Evolutionary conservation across 2,797 vertebrate species (phyloP), one percentile per base, ranked within the genome.

Genomic region (Mormyrops boulengeri): DNA sequence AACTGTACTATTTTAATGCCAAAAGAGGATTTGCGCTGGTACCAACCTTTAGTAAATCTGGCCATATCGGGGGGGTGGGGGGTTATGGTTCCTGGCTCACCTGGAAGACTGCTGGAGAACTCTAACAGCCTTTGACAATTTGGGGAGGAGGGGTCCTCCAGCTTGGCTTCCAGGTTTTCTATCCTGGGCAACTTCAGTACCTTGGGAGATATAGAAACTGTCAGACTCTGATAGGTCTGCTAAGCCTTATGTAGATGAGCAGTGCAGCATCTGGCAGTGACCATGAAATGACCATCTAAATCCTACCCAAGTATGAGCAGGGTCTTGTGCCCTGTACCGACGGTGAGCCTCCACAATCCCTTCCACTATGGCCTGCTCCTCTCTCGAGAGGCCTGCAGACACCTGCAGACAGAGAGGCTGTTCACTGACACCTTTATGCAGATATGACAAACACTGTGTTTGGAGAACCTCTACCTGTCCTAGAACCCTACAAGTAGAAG

Each of bases 101-200:
- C 97, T 93, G 98, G 97, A 17, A 99, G 95, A 89, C 95, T 95
- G 91, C 96, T 97, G 90, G 97, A 97, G 93, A 99, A 99, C 91
- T 97, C 96, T 89, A 97, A 94, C 88, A 99, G 91, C 88, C 95
- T 95, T 41, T 98, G 96, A n/a, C 96, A 93, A 0, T 96, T 96
- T 7, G 97, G 93, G 1, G 96, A 94, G 0, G 94, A 94, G 19
- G 93, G 93, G 69, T 97, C 95, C 12, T 94, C 94, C 52, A 97
- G 93, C 4, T 0, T 91, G 85, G 96, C 96, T 38, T 93, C 95
- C 89, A 95, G 96, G 49, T 96, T 94, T 49, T 91, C 93, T 91
- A 96, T 93, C 91, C 96, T 95, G 0, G 96, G 94, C 97, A 97
- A 96, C 84, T 96, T 95, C 89, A 94, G 94, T 88, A 95, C 66